These are phyloP conservation scores for Periparus ater DNA, from an alignment of 2,797 vertebrate species.

Conservation along the genomic window DNA sequence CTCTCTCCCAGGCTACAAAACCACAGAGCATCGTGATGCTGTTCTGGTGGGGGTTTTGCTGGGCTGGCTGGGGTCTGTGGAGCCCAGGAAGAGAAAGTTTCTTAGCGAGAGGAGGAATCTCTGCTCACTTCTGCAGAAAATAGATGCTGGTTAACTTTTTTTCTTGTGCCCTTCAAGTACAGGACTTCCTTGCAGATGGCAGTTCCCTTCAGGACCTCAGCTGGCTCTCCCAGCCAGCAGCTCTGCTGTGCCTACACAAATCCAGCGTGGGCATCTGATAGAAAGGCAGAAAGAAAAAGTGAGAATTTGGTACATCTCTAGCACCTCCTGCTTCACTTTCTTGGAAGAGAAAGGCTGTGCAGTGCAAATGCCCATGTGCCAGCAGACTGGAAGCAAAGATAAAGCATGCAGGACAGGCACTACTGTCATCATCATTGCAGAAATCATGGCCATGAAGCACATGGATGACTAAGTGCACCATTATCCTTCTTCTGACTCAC, in stretches of 20 bases:
- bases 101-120: neutral
- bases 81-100: neutral
- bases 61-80: neutral
- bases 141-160: neutral
- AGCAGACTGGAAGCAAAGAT: neutral
- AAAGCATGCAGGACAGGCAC: neutral
- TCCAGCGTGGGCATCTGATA: fast-evolving
- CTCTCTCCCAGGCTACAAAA: neutral
- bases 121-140: neutral
- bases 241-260: neutral
- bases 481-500: neutral
- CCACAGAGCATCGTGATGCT: neutral
- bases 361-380: fast-evolving
- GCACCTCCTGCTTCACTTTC: neutral
- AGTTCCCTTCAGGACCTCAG: fast-evolving
- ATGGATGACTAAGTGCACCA: neutral
- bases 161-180: neutral
- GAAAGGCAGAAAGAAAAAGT: neutral
- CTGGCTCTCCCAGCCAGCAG: neutral
- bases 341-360: neutral
- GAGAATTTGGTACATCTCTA: neutral
- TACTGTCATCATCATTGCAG: neutral
- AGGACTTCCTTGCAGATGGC: neutral
- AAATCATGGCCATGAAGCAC: fast-evolving
- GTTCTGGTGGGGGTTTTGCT: neutral